phyloP scores from a whole-genome alignment of 2,888 invertebrate genomes.

The Zelleria hepariella region DNA sequence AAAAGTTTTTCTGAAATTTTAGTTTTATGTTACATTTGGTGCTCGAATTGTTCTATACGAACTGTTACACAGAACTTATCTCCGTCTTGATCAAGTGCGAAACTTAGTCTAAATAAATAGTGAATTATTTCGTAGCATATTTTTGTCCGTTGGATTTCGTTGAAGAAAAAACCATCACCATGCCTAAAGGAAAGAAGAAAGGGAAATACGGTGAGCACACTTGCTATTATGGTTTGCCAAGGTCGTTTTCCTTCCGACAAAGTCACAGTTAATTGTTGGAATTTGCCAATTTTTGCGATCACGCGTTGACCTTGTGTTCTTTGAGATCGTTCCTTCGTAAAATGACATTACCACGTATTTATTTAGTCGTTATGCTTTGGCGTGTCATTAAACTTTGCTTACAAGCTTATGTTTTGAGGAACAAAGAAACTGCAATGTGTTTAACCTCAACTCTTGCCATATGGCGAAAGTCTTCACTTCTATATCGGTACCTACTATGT shows the following conservation, averaged over 20 bases:
- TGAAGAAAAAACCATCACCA: conserved; percentile 51
- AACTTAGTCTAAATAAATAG: conserved; percentile 56
- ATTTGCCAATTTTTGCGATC: conserved; percentile 36
- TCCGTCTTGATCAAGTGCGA: conserved; percentile 81
- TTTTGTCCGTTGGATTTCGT: conserved; percentile 39
- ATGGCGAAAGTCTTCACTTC: background rate
- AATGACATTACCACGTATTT: conserved; percentile 40
- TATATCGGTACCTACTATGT: background rate
- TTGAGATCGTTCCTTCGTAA: conserved; percentile 40
- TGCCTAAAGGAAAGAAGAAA: conserved; percentile 85
- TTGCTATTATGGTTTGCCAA: conserved; percentile 11
- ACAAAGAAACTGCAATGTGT: background rate
- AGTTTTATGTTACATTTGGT: conserved; percentile 80
- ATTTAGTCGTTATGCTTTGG: conserved; percentile 28
- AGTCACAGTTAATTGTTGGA: background rate
- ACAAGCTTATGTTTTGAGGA: conserved; percentile 30
- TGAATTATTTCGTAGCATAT: conserved; percentile 72
- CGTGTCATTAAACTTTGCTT: conserved; percentile 18
- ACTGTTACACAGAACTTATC: conserved; percentile 81
- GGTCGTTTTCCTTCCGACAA: conserved; percentile 6
- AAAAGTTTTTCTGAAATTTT: conserved; percentile 80
- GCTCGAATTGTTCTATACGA: conserved; percentile 78
- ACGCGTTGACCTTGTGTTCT: conserved; percentile 64
- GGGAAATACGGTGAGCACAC: conserved; percentile 78
- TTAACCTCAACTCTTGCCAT: background rate